phyloP scores from a whole-genome alignment of 2,797 vertebrate genomes.

The Novumbra hubbsi region DNA sequence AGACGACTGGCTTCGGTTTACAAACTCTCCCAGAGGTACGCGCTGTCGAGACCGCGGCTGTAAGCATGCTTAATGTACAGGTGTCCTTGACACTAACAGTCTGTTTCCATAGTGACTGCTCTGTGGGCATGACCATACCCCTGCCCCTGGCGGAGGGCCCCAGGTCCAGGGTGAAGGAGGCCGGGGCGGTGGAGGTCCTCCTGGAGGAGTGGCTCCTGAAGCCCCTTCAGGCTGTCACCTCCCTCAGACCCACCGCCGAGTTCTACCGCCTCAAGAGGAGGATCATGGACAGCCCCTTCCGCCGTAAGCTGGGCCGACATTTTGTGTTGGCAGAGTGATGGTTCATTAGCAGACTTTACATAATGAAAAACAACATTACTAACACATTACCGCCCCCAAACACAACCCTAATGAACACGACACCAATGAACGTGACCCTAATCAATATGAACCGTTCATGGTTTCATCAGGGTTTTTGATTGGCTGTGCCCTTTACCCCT shows the following conservation, averaged over 20 bases:
- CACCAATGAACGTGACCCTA: neutral
- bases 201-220: conserved; percentile 81
- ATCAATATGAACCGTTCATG: no score
- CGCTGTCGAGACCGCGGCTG: neutral
- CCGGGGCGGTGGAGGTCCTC: conserved; percentile 69
- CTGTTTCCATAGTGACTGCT: conserved; percentile 68
- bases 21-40: conserved; percentile 79
- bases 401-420: no score
- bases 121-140: conserved; percentile 63
- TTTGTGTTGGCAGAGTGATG: neutral
- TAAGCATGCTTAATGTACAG: no score
- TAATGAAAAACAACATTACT: no score
- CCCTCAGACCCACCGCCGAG: conserved; percentile 68
- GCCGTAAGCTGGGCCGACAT: conserved; percentile 60
- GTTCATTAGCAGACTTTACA: no score
- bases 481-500: neutral
- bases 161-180: conserved; percentile 53
- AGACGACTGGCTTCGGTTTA: conserved; percentile 75
- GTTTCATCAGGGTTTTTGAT: no score
- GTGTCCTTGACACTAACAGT: no score
- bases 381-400: no score
- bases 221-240: conserved; percentile 66
- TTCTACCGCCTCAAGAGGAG: conserved; percentile 74
- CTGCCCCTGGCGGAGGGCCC: conserved; percentile 63
- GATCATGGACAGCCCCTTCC: conserved; percentile 81